Conservation (phyloP, 2,888 invertebrate species). For the Microchrysa polita region DNA sequence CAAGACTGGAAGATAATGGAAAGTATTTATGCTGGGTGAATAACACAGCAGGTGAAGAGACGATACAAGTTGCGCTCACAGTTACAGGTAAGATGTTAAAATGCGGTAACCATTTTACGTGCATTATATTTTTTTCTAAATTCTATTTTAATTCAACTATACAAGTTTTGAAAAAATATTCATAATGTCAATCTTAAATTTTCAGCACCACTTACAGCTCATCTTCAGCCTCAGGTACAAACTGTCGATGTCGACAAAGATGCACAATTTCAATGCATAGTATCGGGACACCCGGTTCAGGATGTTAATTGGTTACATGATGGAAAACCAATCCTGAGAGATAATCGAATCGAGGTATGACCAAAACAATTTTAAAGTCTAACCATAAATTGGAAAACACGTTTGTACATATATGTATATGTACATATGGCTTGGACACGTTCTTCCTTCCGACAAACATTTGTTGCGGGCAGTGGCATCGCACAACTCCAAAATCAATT, state of each 20-base stretch:
- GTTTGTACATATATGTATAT: no score
- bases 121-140: no score
- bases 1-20: slow-evolving; percentile 81
- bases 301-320: slow-evolving; percentile 84
- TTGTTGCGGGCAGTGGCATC: no score
- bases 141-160: no score
- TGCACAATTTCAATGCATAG: slow-evolving; percentile 86
- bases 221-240: slow-evolving; percentile 79
- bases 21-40: slow-evolving; percentile 90
- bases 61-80: slow-evolving; percentile 78
- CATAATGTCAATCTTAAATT: no score
- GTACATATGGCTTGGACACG: no score
- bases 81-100: slow-evolving; percentile 84
- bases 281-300: slow-evolving; percentile 85
- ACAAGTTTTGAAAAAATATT: no score
- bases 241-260: slow-evolving; percentile 86
- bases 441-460: slow-evolving; percentile 1
- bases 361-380: slow-evolving; percentile 42
- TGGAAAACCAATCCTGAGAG: slow-evolving; percentile 71
- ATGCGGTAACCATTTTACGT: no score
- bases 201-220: slow-evolving; percentile 80
- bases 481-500: slow-evolving; percentile 58
- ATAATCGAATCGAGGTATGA: slow-evolving; percentile 69
- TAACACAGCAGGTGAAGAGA: slow-evolving; percentile 87
- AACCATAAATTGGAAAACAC: slow-evolving; percentile 16